phyloP scores from a whole-genome alignment of 2,888 invertebrate genomes.

The Xestia c-nigrum region DNA sequence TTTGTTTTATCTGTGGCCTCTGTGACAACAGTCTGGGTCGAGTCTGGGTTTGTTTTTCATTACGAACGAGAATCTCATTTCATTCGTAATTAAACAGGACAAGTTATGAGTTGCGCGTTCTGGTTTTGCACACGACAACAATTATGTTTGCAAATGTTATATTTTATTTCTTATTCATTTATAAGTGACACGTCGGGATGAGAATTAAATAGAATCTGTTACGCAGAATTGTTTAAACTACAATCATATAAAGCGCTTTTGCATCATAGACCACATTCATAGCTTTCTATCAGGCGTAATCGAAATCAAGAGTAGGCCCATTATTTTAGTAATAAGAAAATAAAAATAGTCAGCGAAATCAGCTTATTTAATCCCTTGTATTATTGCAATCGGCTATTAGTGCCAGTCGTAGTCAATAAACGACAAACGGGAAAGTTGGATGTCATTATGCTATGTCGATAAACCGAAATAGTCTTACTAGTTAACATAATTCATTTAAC shows the following conservation, averaged over 20 bases:
- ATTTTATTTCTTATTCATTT: slow-evolving; percentile 7
- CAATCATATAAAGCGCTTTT: neutral
- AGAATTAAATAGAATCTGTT: neutral
- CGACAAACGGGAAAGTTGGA: neutral
- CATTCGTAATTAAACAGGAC: slow-evolving; percentile 69
- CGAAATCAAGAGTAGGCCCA: too few relatives aligned
- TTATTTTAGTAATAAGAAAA: too few relatives aligned
- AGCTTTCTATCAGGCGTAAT: too few relatives aligned
- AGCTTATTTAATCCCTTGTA: neutral
- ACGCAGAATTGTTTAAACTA: neutral
- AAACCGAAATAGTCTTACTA: neutral
- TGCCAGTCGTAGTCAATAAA: neutral
- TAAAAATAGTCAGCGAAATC: too few relatives aligned
- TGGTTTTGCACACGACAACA: slow-evolving; percentile 29
- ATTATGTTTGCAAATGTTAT: slow-evolving; percentile 36
- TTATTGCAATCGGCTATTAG: neutral
- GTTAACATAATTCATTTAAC: neutral
- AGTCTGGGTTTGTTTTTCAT: slow-evolving; percentile 71
- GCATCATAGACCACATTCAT: neutral
- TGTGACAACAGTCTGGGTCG: slow-evolving; percentile 60
- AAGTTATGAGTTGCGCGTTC: slow-evolving; percentile 47
- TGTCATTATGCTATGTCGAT: neutral
- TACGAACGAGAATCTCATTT: slow-evolving; percentile 68
- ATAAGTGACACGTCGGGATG: neutral
- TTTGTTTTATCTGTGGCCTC: slow-evolving; percentile 64